Percentiles rank a stretch among this genome's conserved stretches.
These are phyloP conservation scores for Pelagia noctiluca DNA, from an alignment of 30 jellyfish, hydroid and myxozoan species.

Conservation along the genomic window DNA sequence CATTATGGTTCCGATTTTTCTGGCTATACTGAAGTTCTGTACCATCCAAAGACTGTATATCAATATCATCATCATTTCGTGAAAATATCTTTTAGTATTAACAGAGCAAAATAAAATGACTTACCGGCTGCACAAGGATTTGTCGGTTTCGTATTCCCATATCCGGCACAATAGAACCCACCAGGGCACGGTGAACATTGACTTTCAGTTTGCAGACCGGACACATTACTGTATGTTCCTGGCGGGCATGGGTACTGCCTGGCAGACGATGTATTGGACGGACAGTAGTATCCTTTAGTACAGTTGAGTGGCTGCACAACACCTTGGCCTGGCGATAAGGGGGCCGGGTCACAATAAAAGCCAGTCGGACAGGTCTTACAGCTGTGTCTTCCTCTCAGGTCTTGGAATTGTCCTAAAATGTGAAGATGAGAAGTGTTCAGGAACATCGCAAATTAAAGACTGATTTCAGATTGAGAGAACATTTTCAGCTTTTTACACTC, in stretches of 20 bases:
- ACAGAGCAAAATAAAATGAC: background rate
- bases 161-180: slow-evolving; percentile 90
- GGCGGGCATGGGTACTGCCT: slow-evolving; percentile 95
- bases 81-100: background rate
- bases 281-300: slow-evolving; percentile 92
- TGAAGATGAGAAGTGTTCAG: no score
- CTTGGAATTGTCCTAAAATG: slow-evolving; percentile 89
- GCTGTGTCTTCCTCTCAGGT: slow-evolving; percentile 62
- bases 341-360: slow-evolving; percentile 91
- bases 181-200: slow-evolving; percentile 87
- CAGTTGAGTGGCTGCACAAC: slow-evolving; percentile 88
- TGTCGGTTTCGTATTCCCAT: slow-evolving; percentile 84
- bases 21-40: no score
- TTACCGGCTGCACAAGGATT: slow-evolving; percentile 95
- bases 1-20: no score
- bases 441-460: no score
- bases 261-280: slow-evolving; percentile 79
- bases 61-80: background rate
- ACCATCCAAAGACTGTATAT: no score
- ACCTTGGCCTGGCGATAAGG: slow-evolving; percentile 79
- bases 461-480: no score
- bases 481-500: no score
- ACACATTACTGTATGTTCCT: slow-evolving; percentile 82
- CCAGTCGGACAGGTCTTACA: slow-evolving; percentile 95
- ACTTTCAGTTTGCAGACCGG: slow-evolving; percentile 70